Evolutionary conservation across 2,113 vertebrate species (phyloP), one percentile per base, ranked within the genome.

Genomic region (Neolamprologus cancellatus): DNA sequence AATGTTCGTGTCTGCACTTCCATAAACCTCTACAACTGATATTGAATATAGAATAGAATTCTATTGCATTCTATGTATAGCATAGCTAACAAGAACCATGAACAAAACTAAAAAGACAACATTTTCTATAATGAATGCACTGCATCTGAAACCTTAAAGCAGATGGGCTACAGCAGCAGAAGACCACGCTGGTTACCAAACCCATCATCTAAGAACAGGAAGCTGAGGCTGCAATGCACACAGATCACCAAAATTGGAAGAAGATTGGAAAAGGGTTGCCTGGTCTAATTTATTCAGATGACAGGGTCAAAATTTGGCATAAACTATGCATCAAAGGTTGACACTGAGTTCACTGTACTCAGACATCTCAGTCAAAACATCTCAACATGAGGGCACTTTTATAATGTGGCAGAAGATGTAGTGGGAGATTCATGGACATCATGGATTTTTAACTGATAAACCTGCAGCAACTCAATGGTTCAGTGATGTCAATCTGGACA

Each of bases 61-160:
- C n/a, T n/a, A n/a, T n/a, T n/a, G n/a, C n/a, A n/a, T n/a, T n/a
- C n/a, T n/a, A n/a, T n/a, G n/a, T n/a, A n/a, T n/a, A n/a, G 66
- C 36, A 71, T 44, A 25, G 13, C 8, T 41, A 71, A 17, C 20
- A 44, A 18, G 69, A 74, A 28, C 1, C 23, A 46, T 44, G 39
- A 28, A 7, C 23, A 74, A 74, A 18, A 12, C 5, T 28, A 28
- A 71, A 25, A 44, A 46, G 41, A 25, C 66, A 44, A 44, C 69
- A 28, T 46, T 39, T 28, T 46, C 23, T 17, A 25, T 25, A 25
- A 71, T 71, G 18, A 66, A 36, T 36, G 30, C 30, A 61, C 30
- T 12, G 9, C 59, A n/a, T 64, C 30, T 64, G 10, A 64, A 64
- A 64, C 30, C 30, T 64, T 64, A n/a, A 64, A 64, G 59, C 59